Evolutionary conservation across 2,113 vertebrate genomes (phyloP).

Genomic region (Heterocephalus glaber): DNA sequence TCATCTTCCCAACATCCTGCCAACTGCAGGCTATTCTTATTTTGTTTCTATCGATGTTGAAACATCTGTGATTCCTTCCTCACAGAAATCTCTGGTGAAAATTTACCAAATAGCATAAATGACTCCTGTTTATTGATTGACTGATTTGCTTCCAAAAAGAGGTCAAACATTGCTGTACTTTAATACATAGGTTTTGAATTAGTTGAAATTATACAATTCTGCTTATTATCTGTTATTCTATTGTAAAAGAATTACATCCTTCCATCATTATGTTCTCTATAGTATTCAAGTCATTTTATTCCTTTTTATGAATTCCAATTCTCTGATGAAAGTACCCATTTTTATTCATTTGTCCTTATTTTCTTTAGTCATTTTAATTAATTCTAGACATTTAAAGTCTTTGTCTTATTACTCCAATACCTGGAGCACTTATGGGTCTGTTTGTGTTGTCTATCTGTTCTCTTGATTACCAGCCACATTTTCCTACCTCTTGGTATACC

Average conservation of each 20-base stretch:
- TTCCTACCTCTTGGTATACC: not conserved
- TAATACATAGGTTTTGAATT: constrained; percentile 7
- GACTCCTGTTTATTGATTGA: constrained; percentile 11
- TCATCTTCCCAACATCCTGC: not conserved
- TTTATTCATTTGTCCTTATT: constrained; percentile 19
- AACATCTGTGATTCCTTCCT: not conserved
- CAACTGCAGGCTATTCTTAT: not conserved
- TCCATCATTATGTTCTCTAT: not conserved
- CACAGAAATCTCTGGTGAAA: not conserved
- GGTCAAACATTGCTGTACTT: not conserved
- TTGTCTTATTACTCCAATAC: constrained; percentile 20
- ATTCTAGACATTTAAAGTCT: not conserved
- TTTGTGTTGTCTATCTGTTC: constrained; percentile 1
- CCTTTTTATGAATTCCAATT: constrained; percentile 31
- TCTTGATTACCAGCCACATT: not conserved
- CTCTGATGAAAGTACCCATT: not conserved
- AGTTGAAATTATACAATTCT: constrained; percentile 18
- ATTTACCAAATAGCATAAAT: not conserved
- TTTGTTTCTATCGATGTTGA: constrained; percentile 18
- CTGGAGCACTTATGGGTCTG: not conserved
- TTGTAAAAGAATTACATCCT: not conserved
- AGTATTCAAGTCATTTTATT: constrained; percentile 24
- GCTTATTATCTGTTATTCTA: not conserved
- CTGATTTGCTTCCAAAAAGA: not conserved
- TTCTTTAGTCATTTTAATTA: constrained; percentile 20